Evolutionary conservation across 2,888 invertebrate species (phyloP).

Genomic region (Megamerina dolium): DNA sequence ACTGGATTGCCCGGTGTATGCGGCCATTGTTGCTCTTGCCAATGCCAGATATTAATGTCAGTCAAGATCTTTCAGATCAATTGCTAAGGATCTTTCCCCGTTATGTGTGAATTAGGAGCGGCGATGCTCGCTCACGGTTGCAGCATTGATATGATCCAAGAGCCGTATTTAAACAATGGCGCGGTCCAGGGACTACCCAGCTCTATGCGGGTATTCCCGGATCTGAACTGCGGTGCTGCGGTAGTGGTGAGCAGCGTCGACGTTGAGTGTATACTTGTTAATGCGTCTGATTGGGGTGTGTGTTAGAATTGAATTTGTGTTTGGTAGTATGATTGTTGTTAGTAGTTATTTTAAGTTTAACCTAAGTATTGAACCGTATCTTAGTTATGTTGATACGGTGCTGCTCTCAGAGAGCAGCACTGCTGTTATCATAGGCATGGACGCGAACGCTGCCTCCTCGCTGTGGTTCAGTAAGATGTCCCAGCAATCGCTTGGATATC

Average conservation of each 20-base stretch:
- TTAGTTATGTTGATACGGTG: too few species aligned
- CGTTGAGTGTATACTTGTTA: background rate
- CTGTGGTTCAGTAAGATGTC: too few species aligned
- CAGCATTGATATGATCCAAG: slow-evolving; percentile 9
- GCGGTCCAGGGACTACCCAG: background rate
- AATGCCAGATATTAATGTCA: slow-evolving; percentile 17
- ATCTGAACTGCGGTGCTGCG: background rate
- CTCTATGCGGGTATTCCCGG: background rate
- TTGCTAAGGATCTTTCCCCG: slow-evolving; percentile 13
- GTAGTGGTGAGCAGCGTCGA: background rate
- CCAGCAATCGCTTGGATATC: too few species aligned
- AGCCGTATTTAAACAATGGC: slow-evolving; percentile 6
- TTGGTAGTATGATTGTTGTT: too few species aligned
- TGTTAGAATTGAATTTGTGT: too few species aligned
- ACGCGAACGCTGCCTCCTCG: too few species aligned
- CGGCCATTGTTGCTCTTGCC: slow-evolving; percentile 11
- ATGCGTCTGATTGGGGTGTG: background rate
- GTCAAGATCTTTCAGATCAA: slow-evolving; percentile 15
- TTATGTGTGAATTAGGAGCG: slow-evolving; percentile 9
- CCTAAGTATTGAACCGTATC: too few species aligned
- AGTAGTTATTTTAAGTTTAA: too few species aligned
- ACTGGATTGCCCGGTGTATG: slow-evolving; percentile 12
- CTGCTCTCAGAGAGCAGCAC: too few species aligned
- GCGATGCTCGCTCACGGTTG: background rate
- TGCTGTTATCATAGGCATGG: too few species aligned